Base-by-base conservation (phyloP, 2,797 vertebrate species). In the Margarornis squamiger region DNA sequence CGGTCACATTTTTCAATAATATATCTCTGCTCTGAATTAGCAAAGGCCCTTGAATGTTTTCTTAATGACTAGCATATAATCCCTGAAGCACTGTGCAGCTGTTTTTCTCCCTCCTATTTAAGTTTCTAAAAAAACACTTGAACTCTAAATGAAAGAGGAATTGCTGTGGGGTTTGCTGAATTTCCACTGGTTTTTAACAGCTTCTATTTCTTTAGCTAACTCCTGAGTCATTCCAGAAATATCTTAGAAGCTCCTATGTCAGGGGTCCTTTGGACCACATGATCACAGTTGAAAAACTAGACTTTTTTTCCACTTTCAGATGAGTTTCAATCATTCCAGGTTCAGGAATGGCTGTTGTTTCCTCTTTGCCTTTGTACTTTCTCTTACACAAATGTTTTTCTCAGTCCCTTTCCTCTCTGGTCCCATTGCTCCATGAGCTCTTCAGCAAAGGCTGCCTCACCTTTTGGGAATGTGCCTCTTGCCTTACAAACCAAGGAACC, bases 91-190 rank as follows among this genome's bases (percentile, higher is more conserved):
- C 30, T 24, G 29, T 46, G 49, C 66, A 90, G 59, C 27, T 83
- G 66, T 57, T 94, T 92, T 93, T 77, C 38, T 86, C 52, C 22
- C 46, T 83, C 27, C 14, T 79, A 48, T 93, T 78, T 87, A 77
- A 51, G 58, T 78, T 79, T 92, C 39, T 63, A 39, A 61, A 66
- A 79, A 92, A 30, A 84, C 46, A 80, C 70, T 86, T 97, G 75
- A 86, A 89, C 6, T 52, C 34, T 86, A 86, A 93, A 93, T 36
- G 21, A 55, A 75, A 39, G 48, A 70, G 16, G 52, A 91, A 72
- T 66, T 80, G 45, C 18, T 81, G 30, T 29, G 57, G 45, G 34
- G 48, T 46, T 93, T 87, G 39, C 62, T 34, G 38, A 80, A 52
- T 88, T 84, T 49, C 38, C 66, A 46, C 17, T 12, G 18, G 0